Evolutionary conservation across 2,797 vertebrate species (phyloP), one percentile per base, ranked within the genome.

Genomic region (Furcifer pardalis): DNA sequence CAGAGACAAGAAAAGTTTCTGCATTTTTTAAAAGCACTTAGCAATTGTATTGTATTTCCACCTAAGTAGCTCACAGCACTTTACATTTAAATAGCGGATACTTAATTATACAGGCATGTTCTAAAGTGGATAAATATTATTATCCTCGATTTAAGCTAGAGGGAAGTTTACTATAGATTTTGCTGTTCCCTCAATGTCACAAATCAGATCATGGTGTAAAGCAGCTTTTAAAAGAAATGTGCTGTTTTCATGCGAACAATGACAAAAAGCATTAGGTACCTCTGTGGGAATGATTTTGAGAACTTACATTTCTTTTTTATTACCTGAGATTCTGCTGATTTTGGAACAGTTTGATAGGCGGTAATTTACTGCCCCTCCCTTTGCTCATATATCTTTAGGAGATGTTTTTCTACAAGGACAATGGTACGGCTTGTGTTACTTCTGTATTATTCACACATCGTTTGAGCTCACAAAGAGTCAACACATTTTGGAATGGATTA

Each of bases 21-120:
- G n/a, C 9, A 32, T 68, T 85, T n/a, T 75, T 60, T 37, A 40
- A 77, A 77, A 77, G 74, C 59, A 78, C 75, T 78, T 84, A 84
- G 35, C 42, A 37, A 46, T 72, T 79, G 56, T 42, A 37, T 49
- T 63, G 17, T 5, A 63, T 79, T 84, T 52, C 69, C 32, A 37
- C 32, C 44, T 56, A 65, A 73, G n/a, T 15, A 68, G 32, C 9
- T 60, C 35, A 15, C 30, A 46, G 60, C 59, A 65, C 30, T 42
- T 79, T 32, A 72, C 56, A 46, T n/a, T 68, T 75, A 77, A 75
- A 59, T 71, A 77, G n/a, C 35, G 63, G 66, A 69, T 42, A n/a
- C 7, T 59, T 80, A 75, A 71, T 80, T 71, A 72, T 40, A 72
- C 2, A 32, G 59, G 7, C 5, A 52, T 13, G 42, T n/a, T 83